Percentiles rank a stretch among this genome's conserved stretches.
Evolutionary conservation across 2,797 vertebrate genomes (phyloP).

Genomic region (Manis crassicaudata): DNA sequence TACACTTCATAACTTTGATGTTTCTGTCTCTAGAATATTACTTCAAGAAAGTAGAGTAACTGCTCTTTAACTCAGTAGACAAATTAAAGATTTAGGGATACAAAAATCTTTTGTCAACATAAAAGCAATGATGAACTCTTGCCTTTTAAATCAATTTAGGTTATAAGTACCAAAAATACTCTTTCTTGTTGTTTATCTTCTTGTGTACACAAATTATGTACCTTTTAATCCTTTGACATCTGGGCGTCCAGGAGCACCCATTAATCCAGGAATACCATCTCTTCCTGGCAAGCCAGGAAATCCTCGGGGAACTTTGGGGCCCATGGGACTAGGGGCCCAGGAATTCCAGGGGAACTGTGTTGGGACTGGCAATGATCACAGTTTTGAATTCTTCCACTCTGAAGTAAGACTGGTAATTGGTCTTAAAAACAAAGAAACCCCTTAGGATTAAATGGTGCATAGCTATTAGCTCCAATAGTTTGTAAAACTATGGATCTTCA

Average conservation of each 20-base stretch:
- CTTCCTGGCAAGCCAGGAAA: slow-evolving; percentile 92
- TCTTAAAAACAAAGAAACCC: slow-evolving; percentile 84
- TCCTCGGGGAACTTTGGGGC: slow-evolving; percentile 91
- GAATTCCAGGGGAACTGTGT: slow-evolving; percentile 87
- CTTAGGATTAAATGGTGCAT: slow-evolving; percentile 52
- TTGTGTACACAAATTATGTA: slow-evolving; percentile 75
- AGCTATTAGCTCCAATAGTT: not conserved
- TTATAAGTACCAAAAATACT: not conserved
- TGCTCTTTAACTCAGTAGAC: not conserved
- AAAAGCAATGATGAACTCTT: slow-evolving; percentile 37
- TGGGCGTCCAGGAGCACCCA: slow-evolving; percentile 90
- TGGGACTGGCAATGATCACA: slow-evolving; percentile 92
- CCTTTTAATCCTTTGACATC: slow-evolving; percentile 93
- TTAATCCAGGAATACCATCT: slow-evolving; percentile 90
- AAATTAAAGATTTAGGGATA: not conserved
- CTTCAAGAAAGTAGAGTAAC: not conserved
- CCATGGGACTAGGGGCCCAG: slow-evolving; percentile 89
- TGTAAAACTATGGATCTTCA: not conserved
- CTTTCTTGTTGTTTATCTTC: not conserved
- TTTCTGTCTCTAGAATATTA: not conserved
- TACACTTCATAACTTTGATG: not conserved
- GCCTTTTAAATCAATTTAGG: not conserved
- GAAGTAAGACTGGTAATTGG: slow-evolving; percentile 92
- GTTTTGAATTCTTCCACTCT: slow-evolving; percentile 90
- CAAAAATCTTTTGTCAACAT: not conserved